Base-by-base conservation (phyloP, 1,140 invertebrate species). In the Limonius californicus region DNA sequence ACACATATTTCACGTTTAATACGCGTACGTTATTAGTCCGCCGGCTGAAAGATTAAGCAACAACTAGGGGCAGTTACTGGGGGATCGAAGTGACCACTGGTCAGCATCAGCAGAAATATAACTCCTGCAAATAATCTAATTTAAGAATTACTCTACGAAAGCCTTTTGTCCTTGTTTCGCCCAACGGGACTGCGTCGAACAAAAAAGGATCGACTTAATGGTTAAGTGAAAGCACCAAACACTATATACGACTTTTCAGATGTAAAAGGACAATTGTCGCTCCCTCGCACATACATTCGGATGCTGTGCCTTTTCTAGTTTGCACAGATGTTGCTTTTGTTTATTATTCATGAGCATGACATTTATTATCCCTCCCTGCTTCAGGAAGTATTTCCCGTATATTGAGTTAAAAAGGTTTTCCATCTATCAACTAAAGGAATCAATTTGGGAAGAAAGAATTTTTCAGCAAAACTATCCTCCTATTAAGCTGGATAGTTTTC, bases 31-130 rank as follows among this genome's bases (percentile, higher is more conserved):
- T 59, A 59, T 53, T 59, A 59, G 43, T 27, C 57, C 45, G 57
- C 43, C 43, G 47, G 57, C 47, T 47, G 57, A 53, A 30, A 59
- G 57, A 59, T 59, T 59, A 59, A 59, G 57, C 57, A 59, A 59
- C 47, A 50, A 59, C 57, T 59, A 27, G 57, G 57, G 57, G 42
- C 27, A 19, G 47, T 47, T 50, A 39, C 18, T 23, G 15, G 47
- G 59, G 27, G 32, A 54, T 32, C 15, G 18, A 53, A 15, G 43
- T 15, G 12, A 50, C 14, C 15, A 27, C n/a, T 18, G 43, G 3
- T 14, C 20, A 19, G 39, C 14, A 18, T 14, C 20, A 30, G 27
- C 15, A 58, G 57, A 58, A 50, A 50, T 50, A 50, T 50, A 19
- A 50, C 45, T 50, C 45, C 20, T 2, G 45, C 45, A 50, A 50